Evolutionary conservation across 2,888 invertebrate species (phyloP).

Genomic region (Apocheima hispidaria): DNA sequence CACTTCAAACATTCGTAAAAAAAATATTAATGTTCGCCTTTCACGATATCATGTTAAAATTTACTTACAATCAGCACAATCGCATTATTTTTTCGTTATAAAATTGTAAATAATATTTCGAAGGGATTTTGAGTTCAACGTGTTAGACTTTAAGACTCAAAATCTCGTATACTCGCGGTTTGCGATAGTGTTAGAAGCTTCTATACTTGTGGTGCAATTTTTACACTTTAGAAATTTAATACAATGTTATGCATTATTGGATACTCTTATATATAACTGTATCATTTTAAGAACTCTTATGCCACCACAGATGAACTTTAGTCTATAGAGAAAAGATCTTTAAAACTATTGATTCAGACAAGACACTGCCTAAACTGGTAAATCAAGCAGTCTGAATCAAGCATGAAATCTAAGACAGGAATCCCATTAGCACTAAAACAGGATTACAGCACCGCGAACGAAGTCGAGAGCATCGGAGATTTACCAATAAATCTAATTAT

Average conservation of each 20-base stretch:
- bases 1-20: too few relatives aligned
- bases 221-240: conserved; percentile 8
- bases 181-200: conserved; percentile 16
- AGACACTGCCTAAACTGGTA: too few relatives aligned
- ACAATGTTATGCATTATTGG: conserved; percentile 7
- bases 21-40: background rate
- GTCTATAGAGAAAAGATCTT: too few relatives aligned
- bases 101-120: conserved; percentile 6
- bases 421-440: too few relatives aligned
- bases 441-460: too few relatives aligned
- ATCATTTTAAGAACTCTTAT: too few relatives aligned
- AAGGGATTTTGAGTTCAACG: background rate
- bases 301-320: too few relatives aligned
- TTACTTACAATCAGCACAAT: conserved; percentile 21
- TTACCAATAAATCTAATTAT: too few relatives aligned
- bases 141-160: conserved; percentile 2
- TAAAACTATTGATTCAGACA: too few relatives aligned
- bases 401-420: too few relatives aligned
- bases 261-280: conserved; percentile 3
- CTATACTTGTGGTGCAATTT: conserved; percentile 15
- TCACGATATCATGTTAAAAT: background rate
- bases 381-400: too few relatives aligned
- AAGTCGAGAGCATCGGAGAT: too few relatives aligned
- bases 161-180: conserved; percentile 7
- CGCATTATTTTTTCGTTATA: conserved; percentile 3